phyloP scores from a whole-genome alignment of 2,113 vertebrate genomes.

The Sorex fumeus region DNA sequence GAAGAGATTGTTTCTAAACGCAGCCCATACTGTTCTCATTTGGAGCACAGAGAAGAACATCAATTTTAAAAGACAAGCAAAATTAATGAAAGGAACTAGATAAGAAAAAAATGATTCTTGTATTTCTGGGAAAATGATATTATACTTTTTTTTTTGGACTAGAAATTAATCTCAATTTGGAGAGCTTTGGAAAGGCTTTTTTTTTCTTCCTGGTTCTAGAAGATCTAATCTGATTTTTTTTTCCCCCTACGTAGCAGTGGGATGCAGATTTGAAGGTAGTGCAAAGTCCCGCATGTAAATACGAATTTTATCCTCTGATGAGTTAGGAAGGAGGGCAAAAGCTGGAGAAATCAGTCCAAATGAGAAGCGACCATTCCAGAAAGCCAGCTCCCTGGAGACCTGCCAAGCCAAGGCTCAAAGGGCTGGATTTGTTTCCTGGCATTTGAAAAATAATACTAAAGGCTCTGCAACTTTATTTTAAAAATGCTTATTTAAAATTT shows the following conservation, averaged over 20 bases:
- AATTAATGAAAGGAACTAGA: constrained; percentile 84
- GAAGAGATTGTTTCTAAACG: constrained; percentile 85
- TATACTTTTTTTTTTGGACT: constrained; percentile 69
- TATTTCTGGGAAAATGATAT: constrained; percentile 78
- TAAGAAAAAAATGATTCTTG: constrained; percentile 83
- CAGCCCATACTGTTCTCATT: constrained; percentile 84
- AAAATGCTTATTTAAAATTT: too few relatives aligned
- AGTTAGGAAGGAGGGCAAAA: constrained; percentile 12
- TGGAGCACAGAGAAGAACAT: constrained; percentile 81
- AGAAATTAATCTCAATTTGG: constrained; percentile 81
- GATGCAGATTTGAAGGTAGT: constrained; percentile 73
- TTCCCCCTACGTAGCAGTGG: constrained; percentile 45
- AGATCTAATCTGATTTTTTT: constrained; percentile 69
- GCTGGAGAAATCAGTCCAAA: constrained; percentile 21
- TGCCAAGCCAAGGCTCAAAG: constrained; percentile 39
- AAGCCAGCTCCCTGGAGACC: constrained; percentile 23
- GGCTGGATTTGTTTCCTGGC: constrained; percentile 71
- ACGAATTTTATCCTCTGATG: constrained; percentile 47
- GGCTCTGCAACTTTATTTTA: constrained; percentile 68
- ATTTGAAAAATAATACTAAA: constrained; percentile 77
- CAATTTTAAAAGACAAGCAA: constrained; percentile 84
- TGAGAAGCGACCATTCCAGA: constrained; percentile 6
- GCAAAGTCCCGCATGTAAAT: constrained; percentile 68
- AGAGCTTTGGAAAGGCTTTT: constrained; percentile 71
- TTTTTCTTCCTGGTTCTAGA: constrained; percentile 74